Base-by-base conservation (phyloP, 1,140 invertebrate species). In the Neodiprion fabricii region DNA sequence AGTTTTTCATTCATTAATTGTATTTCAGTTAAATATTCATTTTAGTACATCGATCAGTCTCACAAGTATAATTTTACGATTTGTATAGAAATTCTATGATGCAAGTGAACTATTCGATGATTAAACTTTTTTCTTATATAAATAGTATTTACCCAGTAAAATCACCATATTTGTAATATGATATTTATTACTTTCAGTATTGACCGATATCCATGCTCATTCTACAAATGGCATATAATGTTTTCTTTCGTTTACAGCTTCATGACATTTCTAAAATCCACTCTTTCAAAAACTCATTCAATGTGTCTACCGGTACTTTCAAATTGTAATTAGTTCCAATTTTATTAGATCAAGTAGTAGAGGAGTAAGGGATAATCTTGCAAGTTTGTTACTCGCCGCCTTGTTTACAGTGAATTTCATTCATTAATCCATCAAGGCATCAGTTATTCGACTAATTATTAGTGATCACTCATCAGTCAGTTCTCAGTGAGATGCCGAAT, bases 1-100 rank as follows among this genome's bases (percentile, higher is more conserved):
- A 79, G 76, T 78, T 74, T 79, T 75, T 76, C 73, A 67, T 80
- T 80, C 68, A 74, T 78, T 75, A 76, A 80, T 71, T 67, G 79
- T 82, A 81, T 50, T 78, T 85, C 82, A 83, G 83, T 84, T 85
- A 85, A 73, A 85, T 83, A 86, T 83, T 79, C 83, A 78, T 80
- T 86, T 84, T 82, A 84, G 85, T 47, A 69, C 77, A 85, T 85
- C 85, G 80, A 86, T 87, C 87, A 88, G 87, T 87, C 86, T 88
- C 86, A 84, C 82, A 88, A 87, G 85, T 85, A 74, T 85, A 40
- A 40, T 40, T 40, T 40, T 40, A 40, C 5, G 28, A 40, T 40
- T 40, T 40, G 28, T 40, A 40, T 40, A 40, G 28, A 40, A 40
- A 40, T 40, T 40, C 28, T 40, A 40, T 40, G 5, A 40, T 40